Base-by-base conservation (phyloP, 1,140 invertebrate genomes). In the Plodia interpunctella region DNA sequence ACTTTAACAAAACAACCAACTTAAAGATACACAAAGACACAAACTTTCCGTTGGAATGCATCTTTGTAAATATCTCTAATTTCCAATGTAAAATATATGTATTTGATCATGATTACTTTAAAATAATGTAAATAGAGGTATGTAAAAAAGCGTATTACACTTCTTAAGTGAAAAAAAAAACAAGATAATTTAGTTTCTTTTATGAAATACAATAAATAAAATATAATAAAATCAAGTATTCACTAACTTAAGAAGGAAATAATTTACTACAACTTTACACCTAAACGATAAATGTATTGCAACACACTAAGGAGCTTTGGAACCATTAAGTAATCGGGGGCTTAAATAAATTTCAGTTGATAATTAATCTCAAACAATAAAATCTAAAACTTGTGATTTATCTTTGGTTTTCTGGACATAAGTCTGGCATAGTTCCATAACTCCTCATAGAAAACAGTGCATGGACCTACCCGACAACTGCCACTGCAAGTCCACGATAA, bases 201-300 rank as follows among this genome's bases (percentile, higher is more conserved):
- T 80, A 79, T 74, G 71, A 77, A 79, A 73, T 77, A 83, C 64
- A 86, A 86, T 89, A 87, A 89, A 88, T 86, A 88, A 82, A 82
- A 88, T 75, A 83, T 74, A 80, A 72, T 80, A 79, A 84, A 86
- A 81, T 81, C 73, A 75, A 77, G 74, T 86, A 80, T 78, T 44
- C 2, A 15, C 79, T 87, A 87, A 85, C 75, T 83, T 85, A 87
- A 80, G 70, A 78, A 81, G 79, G 83, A 85, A 85, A 87, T 87
- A 87, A 87, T 86, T 89, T 87, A 89, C 84, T 87, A 87, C 59
- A 83, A 79, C 78, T 83, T 88, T 88, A 88, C 82, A 86, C 75
- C 83, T 87, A 87, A 83, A 87, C 70, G 75, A 87, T 76, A 82
- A 80, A 87, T 83, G 83, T 89, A 89, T 89, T 88, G 85, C 85